Conservation (phyloP, 2,113 vertebrate species). For the Gavia stellata region DNA sequence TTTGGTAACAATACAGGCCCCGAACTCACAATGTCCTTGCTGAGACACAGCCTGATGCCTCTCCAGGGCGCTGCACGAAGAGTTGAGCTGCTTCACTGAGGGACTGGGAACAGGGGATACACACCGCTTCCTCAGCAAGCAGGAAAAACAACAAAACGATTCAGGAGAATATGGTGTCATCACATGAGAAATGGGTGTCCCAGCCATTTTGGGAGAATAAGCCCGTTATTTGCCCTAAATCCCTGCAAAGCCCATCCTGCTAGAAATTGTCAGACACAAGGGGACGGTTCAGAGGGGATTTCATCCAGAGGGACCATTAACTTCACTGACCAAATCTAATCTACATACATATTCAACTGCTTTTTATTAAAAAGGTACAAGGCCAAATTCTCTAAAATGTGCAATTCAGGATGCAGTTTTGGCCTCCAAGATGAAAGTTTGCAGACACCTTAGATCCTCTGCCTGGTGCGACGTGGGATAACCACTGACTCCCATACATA, state of each 20-base stretch:
- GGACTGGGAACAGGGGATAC: neutral
- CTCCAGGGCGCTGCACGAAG: neutral
- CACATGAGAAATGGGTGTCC: neutral
- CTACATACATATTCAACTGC: neutral
- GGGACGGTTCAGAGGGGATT: neutral
- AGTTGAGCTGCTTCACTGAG: neutral
- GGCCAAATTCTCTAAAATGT: neutral
- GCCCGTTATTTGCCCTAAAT: neutral
- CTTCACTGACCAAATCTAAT: neutral
- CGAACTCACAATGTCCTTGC: neutral
- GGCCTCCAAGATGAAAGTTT: neutral
- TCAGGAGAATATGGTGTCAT: neutral
- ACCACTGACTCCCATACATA: neutral
- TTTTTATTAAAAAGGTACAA: neutral
- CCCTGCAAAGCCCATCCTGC: neutral
- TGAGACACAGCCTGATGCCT: neutral
- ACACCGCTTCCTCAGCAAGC: neutral
- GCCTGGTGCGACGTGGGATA: rapidly evolving
- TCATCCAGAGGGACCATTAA: neutral
- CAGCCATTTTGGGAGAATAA: neutral
- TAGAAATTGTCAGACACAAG: neutral
- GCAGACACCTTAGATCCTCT: neutral
- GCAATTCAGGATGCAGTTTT: neutral
- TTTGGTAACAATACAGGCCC: neutral
- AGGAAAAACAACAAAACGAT: neutral